These are phyloP conservation scores for Corythaeola cristata DNA, from an alignment of 2,113 vertebrate genomes.

Conservation along the genomic window DNA sequence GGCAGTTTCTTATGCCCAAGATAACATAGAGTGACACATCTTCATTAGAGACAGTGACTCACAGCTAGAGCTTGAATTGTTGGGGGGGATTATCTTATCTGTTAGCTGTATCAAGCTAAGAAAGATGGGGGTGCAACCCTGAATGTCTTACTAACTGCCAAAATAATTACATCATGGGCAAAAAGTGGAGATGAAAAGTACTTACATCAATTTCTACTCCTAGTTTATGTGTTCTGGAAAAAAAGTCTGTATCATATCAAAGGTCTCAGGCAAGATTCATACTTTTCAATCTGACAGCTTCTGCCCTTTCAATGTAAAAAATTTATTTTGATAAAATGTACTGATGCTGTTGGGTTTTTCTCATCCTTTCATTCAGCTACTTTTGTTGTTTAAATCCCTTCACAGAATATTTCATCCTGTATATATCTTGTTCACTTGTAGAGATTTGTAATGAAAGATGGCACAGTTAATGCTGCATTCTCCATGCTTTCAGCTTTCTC, in stretches of 20 bases:
- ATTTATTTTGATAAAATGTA: neutral
- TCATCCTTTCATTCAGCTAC: neutral
- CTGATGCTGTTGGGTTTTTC: neutral
- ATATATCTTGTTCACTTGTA: neutral
- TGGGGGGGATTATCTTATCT: neutral
- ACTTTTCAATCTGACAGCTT: neutral
- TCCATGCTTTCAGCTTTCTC: neutral
- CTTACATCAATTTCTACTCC: conserved; percentile 17
- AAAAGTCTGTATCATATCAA: neutral
- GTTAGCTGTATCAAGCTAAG: conserved; percentile 16
- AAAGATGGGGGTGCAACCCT: neutral
- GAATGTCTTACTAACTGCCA: conserved; percentile 18
- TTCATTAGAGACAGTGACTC: conserved; percentile 36
- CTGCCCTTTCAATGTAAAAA: neutral
- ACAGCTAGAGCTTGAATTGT: neutral
- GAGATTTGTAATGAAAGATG: neutral
- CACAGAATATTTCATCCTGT: neutral
- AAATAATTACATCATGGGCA: conserved; percentile 43
- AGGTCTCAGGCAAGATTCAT: neutral
- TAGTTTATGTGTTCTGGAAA: neutral
- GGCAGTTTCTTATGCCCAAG: neutral
- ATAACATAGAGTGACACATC: conserved; percentile 9
- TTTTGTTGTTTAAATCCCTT: neutral
- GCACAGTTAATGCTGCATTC: neutral
- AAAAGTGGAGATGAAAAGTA: conserved; percentile 26